phyloP scores from a whole-genome alignment of 2,113 vertebrate genomes.

The rabbit (Oryctolagus cuniculus) region DNA sequence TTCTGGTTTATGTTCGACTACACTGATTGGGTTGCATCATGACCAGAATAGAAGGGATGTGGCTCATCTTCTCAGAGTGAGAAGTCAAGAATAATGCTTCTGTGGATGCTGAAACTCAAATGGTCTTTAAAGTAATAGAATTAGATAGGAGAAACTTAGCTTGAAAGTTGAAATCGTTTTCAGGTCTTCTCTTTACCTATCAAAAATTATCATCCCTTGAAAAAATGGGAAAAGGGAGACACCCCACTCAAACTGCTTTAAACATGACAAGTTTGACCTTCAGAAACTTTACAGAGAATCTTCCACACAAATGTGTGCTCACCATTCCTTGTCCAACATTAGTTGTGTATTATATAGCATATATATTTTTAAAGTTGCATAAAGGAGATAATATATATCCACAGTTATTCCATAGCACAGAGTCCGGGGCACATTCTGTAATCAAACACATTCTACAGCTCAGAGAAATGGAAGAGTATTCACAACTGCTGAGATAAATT shows the following conservation, averaged over 20 bases:
- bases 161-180: background rate
- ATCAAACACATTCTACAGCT: background rate
- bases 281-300: background rate
- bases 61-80: background rate
- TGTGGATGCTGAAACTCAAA: background rate
- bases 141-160: background rate
- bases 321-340: background rate
- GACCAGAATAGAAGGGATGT: background rate
- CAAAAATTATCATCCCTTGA: background rate
- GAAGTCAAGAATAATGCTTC: background rate
- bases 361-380: background rate
- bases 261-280: background rate
- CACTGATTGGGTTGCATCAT: background rate
- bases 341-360: background rate
- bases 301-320: background rate
- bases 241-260: background rate
- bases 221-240: background rate
- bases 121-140: background rate
- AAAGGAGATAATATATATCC: background rate
- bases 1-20: background rate
- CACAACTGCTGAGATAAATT: background rate
- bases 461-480: background rate
- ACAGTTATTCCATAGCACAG: background rate
- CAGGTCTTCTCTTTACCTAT: background rate
- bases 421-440: background rate